phyloP scores from a whole-genome alignment of 2,888 invertebrate species.

The Archips xylosteana region DNA sequence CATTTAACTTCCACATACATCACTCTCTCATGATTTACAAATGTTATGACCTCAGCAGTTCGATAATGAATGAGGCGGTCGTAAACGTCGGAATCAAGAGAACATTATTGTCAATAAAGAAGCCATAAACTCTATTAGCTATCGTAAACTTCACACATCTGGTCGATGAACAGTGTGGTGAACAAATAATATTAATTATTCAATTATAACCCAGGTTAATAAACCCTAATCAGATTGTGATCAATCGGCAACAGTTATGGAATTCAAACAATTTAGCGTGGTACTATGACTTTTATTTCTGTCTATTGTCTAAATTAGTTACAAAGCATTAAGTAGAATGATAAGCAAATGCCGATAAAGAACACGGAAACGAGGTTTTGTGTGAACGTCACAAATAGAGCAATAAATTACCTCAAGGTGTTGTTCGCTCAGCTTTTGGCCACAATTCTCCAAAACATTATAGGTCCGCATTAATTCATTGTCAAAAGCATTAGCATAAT shows the following conservation, averaged over 20 bases:
- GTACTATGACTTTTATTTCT: conserved; percentile 32
- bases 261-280: conserved; percentile 40
- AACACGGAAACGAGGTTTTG: conserved; percentile 83
- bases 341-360: conserved; percentile 76
- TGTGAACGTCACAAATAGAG: conserved; percentile 68
- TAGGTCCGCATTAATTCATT: conserved; percentile 68
- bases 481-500: conserved; percentile 78
- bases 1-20: conserved; percentile 66
- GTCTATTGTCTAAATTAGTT: conserved; percentile 43
- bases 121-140: conserved; percentile 83
- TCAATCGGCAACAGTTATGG: conserved; percentile 24
- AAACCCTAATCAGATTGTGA: conserved; percentile 41
- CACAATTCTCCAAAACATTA: conserved; percentile 81
- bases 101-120: conserved; percentile 86
- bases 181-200: conserved; percentile 77
- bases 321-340: conserved; percentile 71
- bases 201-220: conserved; percentile 60
- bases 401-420: conserved; percentile 83
- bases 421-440: conserved; percentile 72
- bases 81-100: conserved; percentile 81
- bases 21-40: conserved; percentile 76
- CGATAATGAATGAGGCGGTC: conserved; percentile 83
- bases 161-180: conserved; percentile 78
- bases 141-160: conserved; percentile 83
- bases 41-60: conserved; percentile 80